phyloP scores from a whole-genome alignment of 2,797 vertebrate genomes.

The Lacerta viridis region DNA sequence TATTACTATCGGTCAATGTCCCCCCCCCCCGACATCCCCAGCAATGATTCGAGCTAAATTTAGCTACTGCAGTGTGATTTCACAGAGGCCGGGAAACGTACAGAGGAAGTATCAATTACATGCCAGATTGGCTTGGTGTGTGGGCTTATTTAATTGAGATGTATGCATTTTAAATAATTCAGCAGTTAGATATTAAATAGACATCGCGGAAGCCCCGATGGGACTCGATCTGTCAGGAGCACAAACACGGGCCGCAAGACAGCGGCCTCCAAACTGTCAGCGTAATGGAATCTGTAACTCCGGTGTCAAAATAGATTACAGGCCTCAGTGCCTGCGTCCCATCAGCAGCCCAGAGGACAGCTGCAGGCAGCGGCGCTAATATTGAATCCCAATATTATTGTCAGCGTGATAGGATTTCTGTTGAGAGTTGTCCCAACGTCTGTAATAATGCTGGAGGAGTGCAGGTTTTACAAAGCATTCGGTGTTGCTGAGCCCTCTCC shows the following conservation, averaged over 20 bases:
- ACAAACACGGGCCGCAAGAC: background rate
- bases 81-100: background rate
- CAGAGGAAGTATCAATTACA: background rate
- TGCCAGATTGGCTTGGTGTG: background rate
- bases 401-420: slow-evolving; percentile 24
- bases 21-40: too few species aligned
- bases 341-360: background rate
- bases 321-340: background rate
- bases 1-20: too few species aligned
- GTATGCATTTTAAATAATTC: slow-evolving; percentile 39
- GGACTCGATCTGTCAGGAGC: background rate
- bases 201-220: background rate
- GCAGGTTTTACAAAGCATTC: background rate
- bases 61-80: background rate
- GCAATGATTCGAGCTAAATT: background rate
- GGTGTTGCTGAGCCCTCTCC: background rate
- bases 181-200: slow-evolving; percentile 22
- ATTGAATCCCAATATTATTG: background rate
- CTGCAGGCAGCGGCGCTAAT: background rate
- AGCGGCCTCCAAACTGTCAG: slow-evolving; percentile 15
- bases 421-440: background rate
- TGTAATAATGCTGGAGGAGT: background rate
- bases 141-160: slow-evolving; percentile 37
- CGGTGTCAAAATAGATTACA: slow-evolving; percentile 28
- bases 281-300: slow-evolving; percentile 22